Evolutionary conservation across 1,140 invertebrate genomes (phyloP), one percentile per base, ranked within the genome.

Genomic region (Diorhabda elongata): DNA sequence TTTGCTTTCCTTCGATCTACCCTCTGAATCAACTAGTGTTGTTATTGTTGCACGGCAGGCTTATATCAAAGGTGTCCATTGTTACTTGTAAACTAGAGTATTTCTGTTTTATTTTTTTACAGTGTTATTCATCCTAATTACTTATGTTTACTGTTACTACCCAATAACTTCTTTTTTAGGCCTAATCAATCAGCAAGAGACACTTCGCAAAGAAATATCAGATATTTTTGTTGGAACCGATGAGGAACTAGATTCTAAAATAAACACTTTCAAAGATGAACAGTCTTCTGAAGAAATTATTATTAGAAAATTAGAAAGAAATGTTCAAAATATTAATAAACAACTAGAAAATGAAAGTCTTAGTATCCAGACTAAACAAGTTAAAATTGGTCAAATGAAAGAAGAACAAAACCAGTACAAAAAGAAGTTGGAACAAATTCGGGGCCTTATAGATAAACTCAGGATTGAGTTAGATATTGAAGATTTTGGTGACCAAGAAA

Each of bases 201-300:
- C 60, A 7, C n/a, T 73, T 42, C 67, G 65, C 9, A 58, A 64
- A 64, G 11, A 65, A 56, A 69, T 69, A 7, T 66, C 62, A 68
- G 81, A 84, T 61, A 77, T 89, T 56, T 89, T 87, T 78, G 77
- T 87, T 73, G 88, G 88, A 4, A 82, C 87, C 47, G 83, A 86
- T 71, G 81, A 84, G 58, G 86, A 91, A 65, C 83, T 95, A 56
- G 56, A 74, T 0, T 67, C 76, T 3, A 76, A 79, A 42, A 77
- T 83, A 2, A 73, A 74, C 44, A 59, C 42, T 73, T 83, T 71
- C 71, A 76, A 70, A 26, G 70, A 64, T 0, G 69, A 77, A 41
- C 74, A 80, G 63, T 74, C 80, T 44, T 60, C 63, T 41, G 61
- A 69, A 42, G 68, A 73, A 61, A 59, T 43, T 70, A 59, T 66